Conservation (phyloP, 2,113 vertebrate species). For the Eublepharis macularius region DNA sequence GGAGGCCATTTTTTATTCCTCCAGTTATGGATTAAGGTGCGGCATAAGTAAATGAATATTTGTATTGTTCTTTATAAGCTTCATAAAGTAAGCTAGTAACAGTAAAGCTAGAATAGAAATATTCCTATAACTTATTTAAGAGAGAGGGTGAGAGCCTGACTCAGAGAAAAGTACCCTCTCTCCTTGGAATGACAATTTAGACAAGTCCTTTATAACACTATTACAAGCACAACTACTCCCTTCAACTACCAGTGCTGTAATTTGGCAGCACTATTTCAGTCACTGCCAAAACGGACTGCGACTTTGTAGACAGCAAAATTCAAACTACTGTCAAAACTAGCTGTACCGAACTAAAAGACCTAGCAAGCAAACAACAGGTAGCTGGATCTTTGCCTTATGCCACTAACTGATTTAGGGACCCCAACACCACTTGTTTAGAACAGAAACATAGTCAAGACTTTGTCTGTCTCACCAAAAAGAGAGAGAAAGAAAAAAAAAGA, state of each 20-base stretch:
- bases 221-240: background rate
- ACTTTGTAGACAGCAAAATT: background rate
- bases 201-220: background rate
- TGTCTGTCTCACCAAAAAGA: background rate
- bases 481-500: no score
- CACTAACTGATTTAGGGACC: background rate
- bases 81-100: no score
- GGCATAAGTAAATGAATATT: no score
- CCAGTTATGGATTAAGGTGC: no score
- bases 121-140: background rate
- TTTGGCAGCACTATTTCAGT: background rate
- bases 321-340: background rate
- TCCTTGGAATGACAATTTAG: background rate
- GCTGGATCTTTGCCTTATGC: background rate
- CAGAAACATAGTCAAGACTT: background rate
- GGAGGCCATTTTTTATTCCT: no score
- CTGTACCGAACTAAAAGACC: background rate
- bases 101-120: background rate
- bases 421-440: background rate
- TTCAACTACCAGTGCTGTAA: background rate
- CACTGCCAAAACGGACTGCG: background rate
- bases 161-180: background rate
- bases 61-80: no score
- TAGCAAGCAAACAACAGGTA: background rate
- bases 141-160: background rate